Evolutionary conservation across 2,797 vertebrate genomes (phyloP).

Genomic region (Vespertilio murinus): DNA sequence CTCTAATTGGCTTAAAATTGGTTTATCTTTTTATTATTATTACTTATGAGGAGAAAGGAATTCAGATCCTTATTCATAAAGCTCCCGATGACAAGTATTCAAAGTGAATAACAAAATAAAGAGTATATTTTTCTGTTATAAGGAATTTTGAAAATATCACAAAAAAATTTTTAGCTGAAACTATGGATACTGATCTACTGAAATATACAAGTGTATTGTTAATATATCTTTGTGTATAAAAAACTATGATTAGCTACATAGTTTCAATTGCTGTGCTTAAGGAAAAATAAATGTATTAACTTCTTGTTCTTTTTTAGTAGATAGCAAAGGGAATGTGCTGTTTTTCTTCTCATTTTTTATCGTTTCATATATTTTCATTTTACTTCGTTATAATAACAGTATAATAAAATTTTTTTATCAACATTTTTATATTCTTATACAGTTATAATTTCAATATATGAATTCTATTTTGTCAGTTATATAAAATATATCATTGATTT

Average conservation of each 20-base stretch:
- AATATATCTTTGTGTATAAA: neutral
- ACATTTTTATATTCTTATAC: neutral
- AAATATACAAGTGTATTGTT: neutral
- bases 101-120: constrained; percentile 13
- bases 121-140: neutral
- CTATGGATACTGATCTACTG: neutral
- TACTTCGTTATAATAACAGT: neutral
- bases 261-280: neutral
- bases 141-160: neutral
- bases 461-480: neutral
- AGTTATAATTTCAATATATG: neutral
- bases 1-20: neutral
- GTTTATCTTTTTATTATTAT: neutral
- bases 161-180: neutral
- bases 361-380: neutral
- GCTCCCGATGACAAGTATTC: neutral
- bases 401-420: neutral
- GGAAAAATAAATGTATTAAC: neutral
- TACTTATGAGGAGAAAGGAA: neutral
- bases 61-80: neutral
- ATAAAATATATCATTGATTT: neutral
- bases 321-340: neutral
- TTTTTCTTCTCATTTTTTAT: neutral
- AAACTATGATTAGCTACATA: neutral
- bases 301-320: neutral